Base-by-base conservation (phyloP, 2,888 invertebrate genomes). In the Cinara cedri region DNA sequence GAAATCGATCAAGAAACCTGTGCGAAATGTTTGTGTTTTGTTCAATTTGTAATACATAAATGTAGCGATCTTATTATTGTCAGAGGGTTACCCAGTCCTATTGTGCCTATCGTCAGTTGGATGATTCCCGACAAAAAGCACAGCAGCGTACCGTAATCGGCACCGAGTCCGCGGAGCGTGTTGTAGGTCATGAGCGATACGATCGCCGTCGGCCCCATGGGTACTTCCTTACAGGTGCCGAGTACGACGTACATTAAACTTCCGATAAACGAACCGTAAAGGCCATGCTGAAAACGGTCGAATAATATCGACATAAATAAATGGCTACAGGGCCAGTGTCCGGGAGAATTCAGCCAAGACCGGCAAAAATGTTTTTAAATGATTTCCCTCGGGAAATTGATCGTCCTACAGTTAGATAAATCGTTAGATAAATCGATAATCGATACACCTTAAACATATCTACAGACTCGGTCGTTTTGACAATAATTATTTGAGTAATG, bases 231-330 rank as follows among this genome's bases (percentile, higher is more conserved):
- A 85, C 95, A 94, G 82, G 95, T 95, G 66, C 97, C 97, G 83
- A 97, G 89, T 83, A 97, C 87, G 84, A 94, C 92, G 88, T 97
- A 97, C 82, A 96, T 88, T 86, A 97, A 92, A 85, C 93, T 93
- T 63, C 96, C 95, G 84, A 96, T 87, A 87, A 97, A 97, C n/a
- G 96, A 94, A 74, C 95, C 93, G 87, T 97, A 97, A 72, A 97
- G 88, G 60, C 97, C 97, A 86, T 94, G 93, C 92, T 96, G 89
- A 14, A 86, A 82, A 55, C 21, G 34, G 24, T 51, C 14, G n/a
- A 46, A 19, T 14, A 8, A 0, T 16, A 54, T 19, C n/a, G 54
- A 6, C 34, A 6, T 34, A 4, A 34, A 34, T 34, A 34, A 6
- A 34, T 34, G 6, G 6, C 6, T 34, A 34, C 34, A 34, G 6